Conservation (phyloP, 2,113 vertebrate genomes). For the Cephalopholis sonnerati region DNA sequence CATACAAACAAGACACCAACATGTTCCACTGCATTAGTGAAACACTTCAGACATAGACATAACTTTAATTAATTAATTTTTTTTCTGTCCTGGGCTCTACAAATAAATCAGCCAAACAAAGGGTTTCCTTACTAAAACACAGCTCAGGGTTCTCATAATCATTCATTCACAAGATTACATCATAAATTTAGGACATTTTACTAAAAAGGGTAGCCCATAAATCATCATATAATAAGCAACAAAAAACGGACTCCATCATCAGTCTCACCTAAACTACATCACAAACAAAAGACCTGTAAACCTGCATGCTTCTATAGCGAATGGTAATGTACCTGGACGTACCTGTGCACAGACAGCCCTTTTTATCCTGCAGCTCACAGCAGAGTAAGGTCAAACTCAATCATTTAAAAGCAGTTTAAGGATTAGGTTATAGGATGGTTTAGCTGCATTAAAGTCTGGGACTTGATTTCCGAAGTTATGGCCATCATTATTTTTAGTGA, state of each 20-base stretch:
- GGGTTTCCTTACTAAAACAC: background rate
- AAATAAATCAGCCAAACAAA: background rate
- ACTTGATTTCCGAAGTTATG: background rate
- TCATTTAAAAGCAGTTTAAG: too few relatives aligned
- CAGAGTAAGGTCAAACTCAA: too few relatives aligned
- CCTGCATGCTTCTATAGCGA: too few relatives aligned
- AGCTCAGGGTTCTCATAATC: too few relatives aligned
- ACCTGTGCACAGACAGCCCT: too few relatives aligned
- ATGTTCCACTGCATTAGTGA: too few relatives aligned
- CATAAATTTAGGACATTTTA: background rate
- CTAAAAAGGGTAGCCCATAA: background rate
- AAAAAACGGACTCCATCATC: background rate
- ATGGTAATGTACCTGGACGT: too few relatives aligned
- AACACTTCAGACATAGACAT: background rate
- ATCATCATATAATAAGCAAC: background rate
- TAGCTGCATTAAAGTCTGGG: background rate
- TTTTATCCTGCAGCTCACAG: too few relatives aligned
- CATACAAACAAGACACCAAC: too few relatives aligned
- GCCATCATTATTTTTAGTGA: background rate
- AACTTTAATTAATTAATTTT: background rate
- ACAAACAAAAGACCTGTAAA: too few relatives aligned
- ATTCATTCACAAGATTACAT: background rate
- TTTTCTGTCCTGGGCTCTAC: background rate
- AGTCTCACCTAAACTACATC: background rate
- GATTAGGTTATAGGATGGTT: background rate